Conservation (phyloP, 2,888 invertebrate species). For the Thera obeliscata region DNA sequence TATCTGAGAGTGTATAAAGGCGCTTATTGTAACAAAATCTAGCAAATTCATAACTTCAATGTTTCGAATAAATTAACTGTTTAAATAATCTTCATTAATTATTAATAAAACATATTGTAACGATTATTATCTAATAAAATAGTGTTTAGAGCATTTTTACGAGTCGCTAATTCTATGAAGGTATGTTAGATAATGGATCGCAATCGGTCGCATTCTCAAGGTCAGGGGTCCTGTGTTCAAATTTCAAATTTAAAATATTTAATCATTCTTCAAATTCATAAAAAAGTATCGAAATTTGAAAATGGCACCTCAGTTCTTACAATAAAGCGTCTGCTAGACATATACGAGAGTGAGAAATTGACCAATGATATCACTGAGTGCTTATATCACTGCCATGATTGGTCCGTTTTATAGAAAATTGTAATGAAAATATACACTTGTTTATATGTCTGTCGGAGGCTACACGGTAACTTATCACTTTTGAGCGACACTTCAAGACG, state of each 20-base stretch:
- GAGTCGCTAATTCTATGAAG: constrained; percentile 82
- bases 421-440: constrained; percentile 74
- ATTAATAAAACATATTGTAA: constrained; percentile 66
- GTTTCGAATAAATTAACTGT: constrained; percentile 52
- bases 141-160: constrained; percentile 75
- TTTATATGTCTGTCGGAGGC: constrained; percentile 83
- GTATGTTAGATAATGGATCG: constrained; percentile 69
- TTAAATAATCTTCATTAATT: constrained; percentile 73
- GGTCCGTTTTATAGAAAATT: constrained; percentile 80
- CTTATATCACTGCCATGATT: constrained; percentile 81
- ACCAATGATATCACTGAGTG: constrained; percentile 82
- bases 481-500: constrained; percentile 84
- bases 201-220: constrained; percentile 82
- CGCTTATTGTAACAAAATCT: constrained; percentile 32
- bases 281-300: constrained; percentile 57
- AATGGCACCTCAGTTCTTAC: constrained; percentile 75
- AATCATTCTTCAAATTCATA: constrained; percentile 33
- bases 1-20: constrained; percentile 23
- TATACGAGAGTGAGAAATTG: constrained; percentile 75
- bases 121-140: constrained; percentile 61
- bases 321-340: constrained; percentile 78
- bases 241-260: constrained; percentile 50
- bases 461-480: constrained; percentile 75
- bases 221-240: constrained; percentile 72
- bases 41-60: constrained; percentile 44